These are phyloP conservation scores for Torymus texanus DNA, from an alignment of 2,888 invertebrate genomes.

Conservation along the genomic window DNA sequence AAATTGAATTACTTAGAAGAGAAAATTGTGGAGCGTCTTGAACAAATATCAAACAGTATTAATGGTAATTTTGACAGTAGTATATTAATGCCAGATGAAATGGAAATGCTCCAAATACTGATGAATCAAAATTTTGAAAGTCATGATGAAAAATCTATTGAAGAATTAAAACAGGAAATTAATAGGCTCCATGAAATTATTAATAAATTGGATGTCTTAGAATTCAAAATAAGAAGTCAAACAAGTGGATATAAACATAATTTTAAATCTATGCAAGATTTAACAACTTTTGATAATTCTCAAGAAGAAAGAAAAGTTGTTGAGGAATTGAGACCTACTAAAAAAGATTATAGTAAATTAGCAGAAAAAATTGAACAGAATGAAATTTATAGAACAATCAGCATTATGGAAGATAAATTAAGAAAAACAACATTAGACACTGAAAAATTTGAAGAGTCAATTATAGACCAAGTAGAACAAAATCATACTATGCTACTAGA, in stretches of 20 bases:
- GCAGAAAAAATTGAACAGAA: slow-evolving; percentile 38
- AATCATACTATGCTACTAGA: slow-evolving; percentile 26
- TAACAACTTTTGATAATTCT: slow-evolving; percentile 2
- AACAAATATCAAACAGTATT: slow-evolving; percentile 81
- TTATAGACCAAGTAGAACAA: slow-evolving; percentile 12
- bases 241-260: slow-evolving; percentile 78
- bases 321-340: not conserved
- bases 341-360: slow-evolving; percentile 38
- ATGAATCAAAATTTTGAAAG: slow-evolving; percentile 70
- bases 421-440: slow-evolving; percentile 5
- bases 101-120: slow-evolving; percentile 75
- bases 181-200: slow-evolving; percentile 74
- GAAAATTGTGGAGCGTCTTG: slow-evolving; percentile 80
- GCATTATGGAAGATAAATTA: slow-evolving; percentile 53
- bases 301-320: slow-evolving; percentile 9
- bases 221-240: slow-evolving; percentile 77
- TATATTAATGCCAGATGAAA: slow-evolving; percentile 76
- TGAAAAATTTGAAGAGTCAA: not conserved
- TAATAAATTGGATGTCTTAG: slow-evolving; percentile 74
- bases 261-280: not conserved
- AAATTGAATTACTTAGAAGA: slow-evolving; percentile 80
- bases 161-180: slow-evolving; percentile 80
- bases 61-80: slow-evolving; percentile 78
- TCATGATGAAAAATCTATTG: slow-evolving; percentile 79
- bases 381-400: slow-evolving; percentile 52